Evolutionary conservation across 2,797 vertebrate species (phyloP).

Genomic region (Nasua narica): DNA sequence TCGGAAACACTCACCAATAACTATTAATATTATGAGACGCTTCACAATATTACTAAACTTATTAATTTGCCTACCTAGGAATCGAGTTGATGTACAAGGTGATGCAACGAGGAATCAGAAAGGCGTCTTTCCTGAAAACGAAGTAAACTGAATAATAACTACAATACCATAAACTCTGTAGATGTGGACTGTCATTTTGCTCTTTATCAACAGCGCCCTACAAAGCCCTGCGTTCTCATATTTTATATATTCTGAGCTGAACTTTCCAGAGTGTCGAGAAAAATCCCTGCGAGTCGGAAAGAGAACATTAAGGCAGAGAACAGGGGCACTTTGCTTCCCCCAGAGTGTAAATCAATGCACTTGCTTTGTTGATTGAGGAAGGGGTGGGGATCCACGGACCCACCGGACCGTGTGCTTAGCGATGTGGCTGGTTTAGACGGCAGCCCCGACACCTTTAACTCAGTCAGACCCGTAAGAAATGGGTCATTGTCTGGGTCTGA

Average conservation of each 20-base stretch:
- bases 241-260: neutral
- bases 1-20: neutral
- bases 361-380: neutral
- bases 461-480: neutral
- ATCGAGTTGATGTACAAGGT: neutral
- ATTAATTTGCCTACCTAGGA: neutral
- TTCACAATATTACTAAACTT: neutral
- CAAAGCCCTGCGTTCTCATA: neutral
- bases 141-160: neutral
- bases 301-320: neutral
- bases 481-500: neutral
- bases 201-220: constrained; percentile 14
- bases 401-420: neutral
- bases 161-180: neutral
- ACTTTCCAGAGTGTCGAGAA: constrained; percentile 26
- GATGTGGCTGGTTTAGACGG: neutral
- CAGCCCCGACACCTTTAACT: neutral
- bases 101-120: neutral
- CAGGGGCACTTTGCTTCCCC: neutral
- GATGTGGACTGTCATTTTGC: neutral
- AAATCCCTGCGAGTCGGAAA: neutral
- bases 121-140: neutral
- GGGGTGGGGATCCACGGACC: neutral
- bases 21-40: neutral
- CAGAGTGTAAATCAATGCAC: too few relatives aligned